Conservation (phyloP, 2,113 vertebrate genomes). For the pig (Sus scrofa) region DNA sequence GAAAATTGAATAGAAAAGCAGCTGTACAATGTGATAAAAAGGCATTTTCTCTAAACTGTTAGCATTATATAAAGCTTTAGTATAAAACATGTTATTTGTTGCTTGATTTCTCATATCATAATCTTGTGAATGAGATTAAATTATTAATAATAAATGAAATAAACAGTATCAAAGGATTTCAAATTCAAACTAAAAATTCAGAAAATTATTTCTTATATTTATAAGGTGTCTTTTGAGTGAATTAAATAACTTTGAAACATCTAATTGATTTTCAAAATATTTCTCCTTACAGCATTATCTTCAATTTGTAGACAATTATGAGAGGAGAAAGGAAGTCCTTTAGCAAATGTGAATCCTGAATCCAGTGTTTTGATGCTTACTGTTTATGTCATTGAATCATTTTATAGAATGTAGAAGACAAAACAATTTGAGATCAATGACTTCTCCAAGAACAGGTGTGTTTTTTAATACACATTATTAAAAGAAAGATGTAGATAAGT, state of each 20-base stretch:
- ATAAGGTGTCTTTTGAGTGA: background rate
- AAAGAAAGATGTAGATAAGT: background rate
- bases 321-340: background rate
- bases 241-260: background rate
- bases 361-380: background rate
- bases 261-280: background rate
- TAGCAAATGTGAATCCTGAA: background rate
- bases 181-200: conserved; percentile 22
- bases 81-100: background rate
- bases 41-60: background rate
- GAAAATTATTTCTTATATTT: background rate
- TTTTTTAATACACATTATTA: background rate
- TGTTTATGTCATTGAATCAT: background rate
- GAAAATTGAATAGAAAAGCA: background rate
- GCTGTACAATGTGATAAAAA: conserved; percentile 9
- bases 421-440: background rate
- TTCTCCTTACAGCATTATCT: background rate
- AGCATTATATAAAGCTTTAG: background rate
- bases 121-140: background rate
- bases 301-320: background rate
- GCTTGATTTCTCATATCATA: conserved; percentile 1
- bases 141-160: background rate
- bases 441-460: background rate
- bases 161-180: background rate
- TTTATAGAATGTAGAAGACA: background rate